Evolutionary conservation across 2,888 invertebrate species (phyloP).

Genomic region (Drosophila rubida): DNA sequence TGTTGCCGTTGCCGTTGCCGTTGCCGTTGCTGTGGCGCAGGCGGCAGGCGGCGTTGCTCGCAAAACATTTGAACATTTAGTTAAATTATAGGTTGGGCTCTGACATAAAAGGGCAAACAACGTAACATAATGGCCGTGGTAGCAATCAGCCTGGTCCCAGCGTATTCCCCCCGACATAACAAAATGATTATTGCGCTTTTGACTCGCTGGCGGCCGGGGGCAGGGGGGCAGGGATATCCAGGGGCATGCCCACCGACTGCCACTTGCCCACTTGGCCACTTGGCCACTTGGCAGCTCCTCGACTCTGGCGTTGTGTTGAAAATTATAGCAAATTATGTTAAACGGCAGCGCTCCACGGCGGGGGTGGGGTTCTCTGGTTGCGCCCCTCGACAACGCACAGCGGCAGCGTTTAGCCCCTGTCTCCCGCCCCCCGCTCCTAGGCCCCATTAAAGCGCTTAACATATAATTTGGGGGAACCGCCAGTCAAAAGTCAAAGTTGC

Average conservation of each 20-base stretch:
- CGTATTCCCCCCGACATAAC: slow-evolving; percentile 53
- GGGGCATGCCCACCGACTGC: too few species aligned
- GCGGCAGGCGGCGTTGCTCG: slow-evolving; percentile 39
- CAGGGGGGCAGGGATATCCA: not conserved
- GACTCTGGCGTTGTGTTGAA: slow-evolving; percentile 72
- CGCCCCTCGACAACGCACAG: not conserved
- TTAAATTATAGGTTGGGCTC: slow-evolving; percentile 82
- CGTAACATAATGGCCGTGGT: slow-evolving; percentile 79
- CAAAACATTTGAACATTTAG: slow-evolving; percentile 82
- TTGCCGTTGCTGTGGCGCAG: slow-evolving; percentile 17
- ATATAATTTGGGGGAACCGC: slow-evolving; percentile 59
- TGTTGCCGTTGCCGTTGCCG: slow-evolving; percentile 7
- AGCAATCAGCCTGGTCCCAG: slow-evolving; percentile 70
- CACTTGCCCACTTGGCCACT: slow-evolving; percentile 43
- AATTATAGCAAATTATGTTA: slow-evolving; percentile 85
- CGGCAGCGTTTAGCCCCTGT: slow-evolving; percentile 25
- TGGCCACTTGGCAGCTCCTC: slow-evolving; percentile 59
- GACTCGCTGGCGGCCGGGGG: slow-evolving; percentile 19
- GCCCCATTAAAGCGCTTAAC: slow-evolving; percentile 66
- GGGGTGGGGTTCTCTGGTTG: slow-evolving; percentile 41
- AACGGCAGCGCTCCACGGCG: slow-evolving; percentile 75
- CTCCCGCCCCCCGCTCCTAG: slow-evolving; percentile 33
- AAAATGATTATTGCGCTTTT: slow-evolving; percentile 76
- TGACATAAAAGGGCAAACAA: slow-evolving; percentile 82
- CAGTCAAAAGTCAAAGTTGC: slow-evolving; percentile 67